Percentiles rank a stretch among this genome's conserved stretches.
Evolutionary conservation across 2,888 invertebrate genomes (phyloP).

Genomic region (Drosophila histrio): DNA sequence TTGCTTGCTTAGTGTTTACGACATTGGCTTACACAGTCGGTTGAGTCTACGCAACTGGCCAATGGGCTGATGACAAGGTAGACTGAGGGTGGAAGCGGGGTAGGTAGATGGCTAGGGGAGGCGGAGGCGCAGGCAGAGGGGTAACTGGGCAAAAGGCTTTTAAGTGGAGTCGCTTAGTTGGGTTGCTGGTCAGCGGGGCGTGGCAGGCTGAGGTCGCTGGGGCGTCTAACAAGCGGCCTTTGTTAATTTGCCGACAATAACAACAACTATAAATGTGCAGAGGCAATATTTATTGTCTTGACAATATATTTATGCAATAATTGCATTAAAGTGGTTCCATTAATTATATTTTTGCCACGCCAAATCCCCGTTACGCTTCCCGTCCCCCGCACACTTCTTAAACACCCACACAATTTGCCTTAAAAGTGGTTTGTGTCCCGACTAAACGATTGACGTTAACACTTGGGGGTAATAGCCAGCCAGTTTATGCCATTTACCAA

Average conservation of each 20-base stretch:
- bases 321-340: conserved; percentile 76
- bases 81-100: too few relatives aligned
- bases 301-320: conserved; percentile 77
- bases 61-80: background rate
- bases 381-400: background rate
- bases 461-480: too few relatives aligned
- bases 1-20: conserved; percentile 21
- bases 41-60: conserved; percentile 16
- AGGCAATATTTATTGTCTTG: conserved; percentile 68
- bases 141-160: background rate
- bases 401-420: conserved; percentile 38
- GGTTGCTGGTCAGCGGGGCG: conserved; percentile 31
- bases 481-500: too few relatives aligned
- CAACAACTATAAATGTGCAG: conserved; percentile 39
- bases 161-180: conserved; percentile 21
- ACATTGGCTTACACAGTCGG: conserved; percentile 38
- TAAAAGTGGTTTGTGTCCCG: conserved; percentile 37
- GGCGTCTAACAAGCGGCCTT: conserved; percentile 53
- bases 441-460: conserved; percentile 7
- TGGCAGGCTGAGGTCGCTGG: conserved; percentile 40
- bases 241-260: conserved; percentile 67
- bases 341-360: conserved; percentile 69
- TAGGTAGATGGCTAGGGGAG: too few relatives aligned
- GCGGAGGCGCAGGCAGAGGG: background rate
- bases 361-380: background rate